Evolutionary conservation across 2,888 invertebrate species (phyloP), one percentile per base, ranked within the genome.

Genomic region (Coremacera marginata): DNA sequence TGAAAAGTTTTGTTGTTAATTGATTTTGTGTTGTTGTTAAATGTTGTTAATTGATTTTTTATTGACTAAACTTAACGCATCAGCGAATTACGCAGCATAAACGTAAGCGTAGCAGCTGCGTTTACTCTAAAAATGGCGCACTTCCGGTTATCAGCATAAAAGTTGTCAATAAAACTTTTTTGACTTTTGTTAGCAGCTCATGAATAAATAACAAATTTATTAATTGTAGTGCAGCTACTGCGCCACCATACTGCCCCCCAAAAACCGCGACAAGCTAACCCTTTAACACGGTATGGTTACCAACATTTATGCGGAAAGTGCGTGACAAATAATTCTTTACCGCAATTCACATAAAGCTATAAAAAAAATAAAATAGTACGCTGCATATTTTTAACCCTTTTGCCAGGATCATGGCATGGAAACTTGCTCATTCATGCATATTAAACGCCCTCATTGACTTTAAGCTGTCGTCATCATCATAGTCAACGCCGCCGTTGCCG

Each of bases 381-480:
- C 37, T 37, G 60, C 62, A 62, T 72, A 51, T 25, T 72, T 60
- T 34, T 51, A 74, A 74, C 74, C 74, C 74, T 67, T 65, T n/a
- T 22, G 31, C 31, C 70, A 70, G 72, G 62, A 62, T 73, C 72
- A 31, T 52, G 52, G 62, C 72, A 63, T 63, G 27, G 44, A 62
- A 51, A 62, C 25, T 8, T 60, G 67, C 67, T 65, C 67, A 67
- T 67, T 74, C 74, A 74, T 74, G 74, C 74, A 74, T 67, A 74
- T 74, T 74, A 74, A 74, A 67, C 74, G 74, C 65, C 55, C 67
- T 74, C 74, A 67, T 74, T 74, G 74, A 74, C 74, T 65, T 55
- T 44, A 9, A 44, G 44, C 44, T 44, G 44, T 68, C 68, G 51
- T 51, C 51, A 16, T 51, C 51, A 22, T 51, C 51, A 68, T 57